These are phyloP conservation scores for Euclidia mi DNA, from an alignment of 2,888 invertebrate species.

Conservation along the genomic window DNA sequence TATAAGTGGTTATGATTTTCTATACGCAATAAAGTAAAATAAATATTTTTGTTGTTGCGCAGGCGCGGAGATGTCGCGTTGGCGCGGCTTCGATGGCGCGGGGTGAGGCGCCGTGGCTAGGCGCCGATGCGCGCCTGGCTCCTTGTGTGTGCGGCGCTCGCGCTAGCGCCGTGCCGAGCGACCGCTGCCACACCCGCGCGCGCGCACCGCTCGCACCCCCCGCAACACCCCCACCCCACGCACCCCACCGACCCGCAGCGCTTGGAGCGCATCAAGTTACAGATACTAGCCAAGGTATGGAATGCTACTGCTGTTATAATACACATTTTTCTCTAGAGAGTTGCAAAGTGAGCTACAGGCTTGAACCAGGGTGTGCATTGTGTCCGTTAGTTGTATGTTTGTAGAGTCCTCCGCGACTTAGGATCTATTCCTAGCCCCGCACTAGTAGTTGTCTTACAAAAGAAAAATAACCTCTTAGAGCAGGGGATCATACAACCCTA, in stretches of 20 bases:
- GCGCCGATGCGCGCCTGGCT: constrained; percentile 88
- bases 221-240: constrained; percentile 36
- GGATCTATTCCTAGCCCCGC: no score
- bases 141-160: constrained; percentile 86
- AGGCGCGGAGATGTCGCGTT: constrained; percentile 85
- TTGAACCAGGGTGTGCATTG: no score
- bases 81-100: constrained; percentile 85
- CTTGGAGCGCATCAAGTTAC: constrained; percentile 77
- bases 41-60: constrained; percentile 14
- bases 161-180: constrained; percentile 85
- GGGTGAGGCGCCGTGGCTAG: constrained; percentile 83
- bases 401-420: no score
- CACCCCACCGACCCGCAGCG: constrained; percentile 62
- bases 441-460: no score
- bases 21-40: neutral
- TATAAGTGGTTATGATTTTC: no score
- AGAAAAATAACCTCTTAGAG: no score
- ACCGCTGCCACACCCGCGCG: constrained; percentile 81
- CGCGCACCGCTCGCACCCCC: constrained; percentile 45
- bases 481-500: no score
- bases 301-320: neutral
- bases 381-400: no score
- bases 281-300: constrained; percentile 75
- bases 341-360: no score
- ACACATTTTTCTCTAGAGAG: no score